Evolutionary conservation across 2,888 invertebrate species (phyloP), one percentile per base, ranked within the genome.

Genomic region (Panzeria rudis): DNA sequence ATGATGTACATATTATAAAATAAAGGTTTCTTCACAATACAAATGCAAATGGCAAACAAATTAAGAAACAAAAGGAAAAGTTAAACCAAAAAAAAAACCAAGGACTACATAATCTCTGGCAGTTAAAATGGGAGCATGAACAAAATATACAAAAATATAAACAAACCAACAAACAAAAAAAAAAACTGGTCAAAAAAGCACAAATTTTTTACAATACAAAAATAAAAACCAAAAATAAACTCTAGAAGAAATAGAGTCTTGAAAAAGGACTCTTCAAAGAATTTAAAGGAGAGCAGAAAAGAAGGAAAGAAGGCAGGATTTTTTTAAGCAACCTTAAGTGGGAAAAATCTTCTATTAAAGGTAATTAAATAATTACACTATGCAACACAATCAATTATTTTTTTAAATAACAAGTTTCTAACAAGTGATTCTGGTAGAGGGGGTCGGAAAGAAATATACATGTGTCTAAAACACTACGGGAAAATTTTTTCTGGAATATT

Each of bases 91-190:
- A 66, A 32, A 25, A 81, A 59, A 85, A 85, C 81, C 77, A 85
- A 82, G 84, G 84, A 85, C 84, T 85, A 82, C 80, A 84, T 84
- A 84, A 84, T 84, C 84, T 84, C 84, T 84, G 84, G 81, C 80
- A 62, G 81, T 81, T 76, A 66, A 84, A 84, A 75, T 76, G 80
- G 81, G 81, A 81, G 84, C 80, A 84, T 84, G 81, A 73, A 85
- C 52, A 17, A 47, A 73, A 68, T 82, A 82, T 85, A 82, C 69
- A 79, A 75, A 29, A 84, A 59, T 44, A 73, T 4, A 29, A 52
- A 11, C 11, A 44, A 44, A 44, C 41, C 6, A 41, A 41, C 44
- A 44, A 47, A 38, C n/a, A 41, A 61, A 72, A 23, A 35, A 59
- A 68, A 82, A 41, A 79, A 79, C 64, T 68, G 54, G 80, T 76